These are phyloP conservation scores for Fragum sueziense DNA, from an alignment of 2,888 invertebrate species.

Conservation along the genomic window DNA sequence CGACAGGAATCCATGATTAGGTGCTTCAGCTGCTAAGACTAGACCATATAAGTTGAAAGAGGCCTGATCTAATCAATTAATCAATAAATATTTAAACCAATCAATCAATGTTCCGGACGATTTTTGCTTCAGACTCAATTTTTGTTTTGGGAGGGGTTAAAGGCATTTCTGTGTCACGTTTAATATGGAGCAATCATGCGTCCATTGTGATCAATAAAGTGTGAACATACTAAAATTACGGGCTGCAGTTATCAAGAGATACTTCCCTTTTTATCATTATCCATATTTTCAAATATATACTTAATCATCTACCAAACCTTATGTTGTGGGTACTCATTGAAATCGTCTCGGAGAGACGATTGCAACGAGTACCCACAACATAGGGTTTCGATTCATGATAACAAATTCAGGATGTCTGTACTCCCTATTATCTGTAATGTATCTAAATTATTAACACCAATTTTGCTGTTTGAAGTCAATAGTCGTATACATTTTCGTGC, in stretches of 20 bases:
- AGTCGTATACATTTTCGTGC: neutral
- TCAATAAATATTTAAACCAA: neutral
- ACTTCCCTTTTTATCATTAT: neutral
- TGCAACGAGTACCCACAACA: neutral
- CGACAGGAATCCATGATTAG: too few species aligned
- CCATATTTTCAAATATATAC: neutral
- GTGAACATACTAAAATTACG: conserved; percentile 4
- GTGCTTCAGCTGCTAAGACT: neutral
- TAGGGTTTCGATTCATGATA: neutral
- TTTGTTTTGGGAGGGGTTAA: neutral
- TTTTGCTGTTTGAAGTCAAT: neutral
- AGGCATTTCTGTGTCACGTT: too few species aligned
- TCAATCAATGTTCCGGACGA: neutral
- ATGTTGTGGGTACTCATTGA: too few species aligned
- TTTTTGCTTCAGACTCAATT: neutral
- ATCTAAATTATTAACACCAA: neutral
- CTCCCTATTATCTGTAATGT: too few species aligned
- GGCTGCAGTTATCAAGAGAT: too few species aligned
- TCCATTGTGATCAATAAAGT: neutral
- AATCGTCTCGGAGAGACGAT: too few species aligned
- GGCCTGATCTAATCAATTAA: neutral
- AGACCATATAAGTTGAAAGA: neutral
- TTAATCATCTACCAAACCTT: neutral
- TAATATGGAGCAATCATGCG: conserved; percentile 1
- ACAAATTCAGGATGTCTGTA: too few species aligned